A percentile compares a stretch with the other conserved stretches of the same genome.
These are phyloP conservation scores for Drosophila persimilis DNA, from an alignment of 1,140 invertebrate species.

Conservation along the genomic window DNA sequence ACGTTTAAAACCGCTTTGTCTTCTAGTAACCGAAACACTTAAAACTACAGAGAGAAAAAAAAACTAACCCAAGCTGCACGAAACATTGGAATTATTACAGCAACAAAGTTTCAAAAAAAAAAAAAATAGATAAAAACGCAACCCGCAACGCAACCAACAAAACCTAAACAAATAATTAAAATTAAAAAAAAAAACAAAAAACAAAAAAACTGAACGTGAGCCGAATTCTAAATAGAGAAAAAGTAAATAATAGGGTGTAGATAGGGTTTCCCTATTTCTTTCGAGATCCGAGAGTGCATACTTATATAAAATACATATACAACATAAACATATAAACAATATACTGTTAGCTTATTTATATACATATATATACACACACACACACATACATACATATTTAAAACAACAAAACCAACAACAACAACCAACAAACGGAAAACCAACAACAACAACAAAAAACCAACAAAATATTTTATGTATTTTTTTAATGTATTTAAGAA, in stretches of 20 bases:
- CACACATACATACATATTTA: constrained; percentile 41
- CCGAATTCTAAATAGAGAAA: constrained; percentile 24
- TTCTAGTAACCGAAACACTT: no score
- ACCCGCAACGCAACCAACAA: constrained; percentile 15
- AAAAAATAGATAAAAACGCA: neutral
- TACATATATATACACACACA: constrained; percentile 60
- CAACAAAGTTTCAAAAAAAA: constrained; percentile 12
- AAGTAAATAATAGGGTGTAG: constrained; percentile 8
- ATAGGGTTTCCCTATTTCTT: constrained; percentile 31
- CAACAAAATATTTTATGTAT: constrained; percentile 77
- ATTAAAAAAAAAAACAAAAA: neutral
- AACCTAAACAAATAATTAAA: constrained; percentile 1
- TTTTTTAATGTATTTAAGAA: constrained; percentile 79
- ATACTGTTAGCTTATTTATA: constrained; percentile 80
- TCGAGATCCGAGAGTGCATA: constrained; percentile 59
- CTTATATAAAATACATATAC: constrained; percentile 52
- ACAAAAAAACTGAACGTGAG: constrained; percentile 18
- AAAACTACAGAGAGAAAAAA: neutral
- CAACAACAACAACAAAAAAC: constrained; percentile 29
- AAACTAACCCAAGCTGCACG: no score
- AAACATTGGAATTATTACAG: constrained; percentile 11
- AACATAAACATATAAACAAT: constrained; percentile 72
- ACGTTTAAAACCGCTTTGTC: neutral
- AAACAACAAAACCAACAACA: constrained; percentile 23
- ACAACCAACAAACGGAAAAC: constrained; percentile 23